Conservation (phyloP, 2,113 vertebrate genomes). For the Mesoclemmys tuberculata region DNA sequence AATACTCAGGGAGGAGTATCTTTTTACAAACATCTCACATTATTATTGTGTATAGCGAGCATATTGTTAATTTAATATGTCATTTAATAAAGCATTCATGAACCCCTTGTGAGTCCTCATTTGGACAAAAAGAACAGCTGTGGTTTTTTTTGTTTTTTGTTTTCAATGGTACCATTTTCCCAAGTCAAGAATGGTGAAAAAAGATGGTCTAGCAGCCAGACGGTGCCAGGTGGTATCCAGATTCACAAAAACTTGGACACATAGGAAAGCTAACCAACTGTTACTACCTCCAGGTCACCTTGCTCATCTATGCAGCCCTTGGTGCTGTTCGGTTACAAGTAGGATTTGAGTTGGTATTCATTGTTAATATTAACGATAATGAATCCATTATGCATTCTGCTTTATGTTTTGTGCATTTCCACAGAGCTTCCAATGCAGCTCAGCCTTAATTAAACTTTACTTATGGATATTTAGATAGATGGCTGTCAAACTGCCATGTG, state of each 20-base stretch:
- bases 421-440: not conserved
- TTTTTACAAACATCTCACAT: not conserved
- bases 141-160: not conserved
- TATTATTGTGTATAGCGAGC: not conserved
- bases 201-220: not conserved
- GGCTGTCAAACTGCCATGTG: not conserved
- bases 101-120: not conserved
- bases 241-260: not conserved
- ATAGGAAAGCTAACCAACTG: not conserved
- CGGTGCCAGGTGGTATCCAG: not conserved
- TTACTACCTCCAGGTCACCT: not conserved
- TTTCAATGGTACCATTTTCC: not conserved
- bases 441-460: not conserved
- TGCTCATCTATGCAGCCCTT: not conserved
- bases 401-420: not conserved
- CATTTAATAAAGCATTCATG: not conserved
- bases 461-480: not conserved
- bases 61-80: not conserved
- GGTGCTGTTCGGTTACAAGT: not conserved
- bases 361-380: not conserved
- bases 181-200: not conserved
- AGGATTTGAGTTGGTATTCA: not conserved
- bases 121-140: not conserved
- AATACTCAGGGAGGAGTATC: not conserved
- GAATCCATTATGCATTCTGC: not conserved